Evolutionary conservation across 2,113 vertebrate genomes (phyloP).

Genomic region (Chaetura pelagica): DNA sequence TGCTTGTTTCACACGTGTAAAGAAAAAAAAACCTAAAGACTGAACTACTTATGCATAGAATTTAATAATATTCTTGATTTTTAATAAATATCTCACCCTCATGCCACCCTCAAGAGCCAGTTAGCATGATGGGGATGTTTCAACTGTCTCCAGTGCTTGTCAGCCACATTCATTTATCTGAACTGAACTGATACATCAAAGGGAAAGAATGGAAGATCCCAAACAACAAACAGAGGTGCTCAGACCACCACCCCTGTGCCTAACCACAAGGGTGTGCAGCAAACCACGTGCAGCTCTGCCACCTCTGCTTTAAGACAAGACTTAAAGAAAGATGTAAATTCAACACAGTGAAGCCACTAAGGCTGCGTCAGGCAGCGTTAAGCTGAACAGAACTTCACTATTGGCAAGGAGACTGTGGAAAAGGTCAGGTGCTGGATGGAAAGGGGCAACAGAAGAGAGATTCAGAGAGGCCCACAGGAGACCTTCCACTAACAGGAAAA

Average conservation of each 20-base stretch:
- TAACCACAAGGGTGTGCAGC: rapidly evolving
- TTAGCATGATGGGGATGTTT: background rate
- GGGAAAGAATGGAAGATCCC: background rate
- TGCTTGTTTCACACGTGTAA: background rate
- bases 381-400: background rate
- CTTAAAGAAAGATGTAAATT: background rate
- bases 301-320: background rate
- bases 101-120: background rate
- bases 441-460: background rate
- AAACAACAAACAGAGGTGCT: background rate
- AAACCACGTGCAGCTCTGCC: background rate
- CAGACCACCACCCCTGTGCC: background rate
- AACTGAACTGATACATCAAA: rapidly evolving
- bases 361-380: background rate
- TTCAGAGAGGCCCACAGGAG: background rate
- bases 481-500: background rate
- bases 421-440: background rate
- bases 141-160: background rate
- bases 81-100: background rate
- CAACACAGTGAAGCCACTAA: background rate
- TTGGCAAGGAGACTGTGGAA: background rate
- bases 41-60: background rate
- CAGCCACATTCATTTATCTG: background rate
- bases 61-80: background rate
- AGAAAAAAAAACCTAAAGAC: background rate